A percentile compares a stretch with the other conserved stretches of the same genome.
phyloP scores from a whole-genome alignment of 2,113 vertebrate species.

The Stictonetta naevosa region DNA sequence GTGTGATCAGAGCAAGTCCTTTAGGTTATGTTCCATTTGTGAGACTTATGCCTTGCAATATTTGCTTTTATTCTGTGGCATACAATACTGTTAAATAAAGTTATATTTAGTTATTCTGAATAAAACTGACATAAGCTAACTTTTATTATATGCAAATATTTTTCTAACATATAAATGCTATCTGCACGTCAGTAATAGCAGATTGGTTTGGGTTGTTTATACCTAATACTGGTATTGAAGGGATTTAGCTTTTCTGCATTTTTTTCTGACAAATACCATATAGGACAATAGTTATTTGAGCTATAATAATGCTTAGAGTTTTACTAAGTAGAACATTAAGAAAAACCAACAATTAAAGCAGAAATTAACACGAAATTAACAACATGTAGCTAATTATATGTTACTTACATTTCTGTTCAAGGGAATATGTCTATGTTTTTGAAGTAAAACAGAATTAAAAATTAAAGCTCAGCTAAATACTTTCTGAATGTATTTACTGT shows the following conservation, averaged over 20 bases:
- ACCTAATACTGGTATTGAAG: not conserved
- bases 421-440: not conserved
- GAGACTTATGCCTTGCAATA: not conserved
- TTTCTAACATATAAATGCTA: constrained; percentile 23
- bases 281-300: constrained; percentile 25
- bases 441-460: constrained; percentile 25
- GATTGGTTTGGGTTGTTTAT: not conserved
- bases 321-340: constrained; percentile 49
- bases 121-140: not conserved
- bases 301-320: constrained; percentile 28
- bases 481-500: not conserved
- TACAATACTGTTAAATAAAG: not conserved
- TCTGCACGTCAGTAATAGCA: not conserved
- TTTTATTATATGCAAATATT: constrained; percentile 38
- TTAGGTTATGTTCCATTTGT: not conserved
- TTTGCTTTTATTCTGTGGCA: constrained; percentile 18
- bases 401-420: not conserved
- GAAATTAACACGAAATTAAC: not conserved
- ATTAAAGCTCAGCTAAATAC: not conserved
- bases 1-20: not conserved
- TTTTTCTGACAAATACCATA: constrained; percentile 38
- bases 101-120: not conserved
- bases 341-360: not conserved
- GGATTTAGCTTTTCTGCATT: constrained; percentile 1
- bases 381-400: not conserved